Conservation (phyloP, 1,140 invertebrate genomes). For the Pantala flavescens region DNA sequence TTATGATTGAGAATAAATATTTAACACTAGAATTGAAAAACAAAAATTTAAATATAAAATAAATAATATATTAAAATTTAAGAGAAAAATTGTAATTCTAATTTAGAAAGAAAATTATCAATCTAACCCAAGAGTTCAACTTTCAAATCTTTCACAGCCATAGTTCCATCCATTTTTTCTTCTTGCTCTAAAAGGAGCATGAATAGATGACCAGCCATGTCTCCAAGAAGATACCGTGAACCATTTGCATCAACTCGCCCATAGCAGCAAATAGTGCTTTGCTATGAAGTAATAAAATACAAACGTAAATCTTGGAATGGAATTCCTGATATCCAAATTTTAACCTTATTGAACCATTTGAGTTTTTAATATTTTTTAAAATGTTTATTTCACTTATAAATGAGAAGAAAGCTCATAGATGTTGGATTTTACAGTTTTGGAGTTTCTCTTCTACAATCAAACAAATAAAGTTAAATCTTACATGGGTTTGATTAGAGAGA, state of each 20-base stretch:
- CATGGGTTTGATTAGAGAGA: too few species aligned
- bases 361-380: not conserved
- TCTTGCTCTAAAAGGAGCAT: slow-evolving; percentile 91
- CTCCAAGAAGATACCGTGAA: slow-evolving; percentile 83
- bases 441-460: too few species aligned
- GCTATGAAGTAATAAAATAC: slow-evolving; percentile 38
- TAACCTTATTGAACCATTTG: slow-evolving; percentile 1
- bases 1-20: too few species aligned
- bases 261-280: slow-evolving; percentile 93
- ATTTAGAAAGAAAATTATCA: too few species aligned
- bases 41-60: too few species aligned
- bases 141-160: slow-evolving; percentile 80
- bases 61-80: slow-evolving; percentile 18
- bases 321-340: not conserved
- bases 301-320: not conserved
- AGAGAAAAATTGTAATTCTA: too few species aligned
- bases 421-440: too few species aligned
- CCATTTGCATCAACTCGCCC: slow-evolving; percentile 87
- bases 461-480: too few species aligned
- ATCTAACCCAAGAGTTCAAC: slow-evolving; percentile 75
- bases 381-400: too few species aligned
- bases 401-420: too few species aligned
- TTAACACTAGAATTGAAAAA: too few species aligned
- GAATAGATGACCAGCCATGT: slow-evolving; percentile 89
- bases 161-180: slow-evolving; percentile 62